Evolutionary conservation across 2,888 invertebrate species (phyloP).

Genomic region (Xanthia icteritia): DNA sequence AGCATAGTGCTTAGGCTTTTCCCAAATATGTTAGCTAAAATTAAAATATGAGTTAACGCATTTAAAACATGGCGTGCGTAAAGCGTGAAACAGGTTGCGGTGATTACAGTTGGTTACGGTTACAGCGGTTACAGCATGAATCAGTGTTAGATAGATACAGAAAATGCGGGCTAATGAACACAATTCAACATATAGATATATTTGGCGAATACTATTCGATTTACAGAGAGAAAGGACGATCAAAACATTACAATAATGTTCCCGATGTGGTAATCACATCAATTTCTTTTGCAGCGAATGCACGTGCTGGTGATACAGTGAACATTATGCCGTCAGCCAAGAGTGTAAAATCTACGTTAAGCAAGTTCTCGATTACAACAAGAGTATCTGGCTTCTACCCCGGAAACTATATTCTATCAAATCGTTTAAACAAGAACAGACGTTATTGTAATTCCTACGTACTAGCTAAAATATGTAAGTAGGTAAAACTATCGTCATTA

Average conservation of each 20-base stretch:
- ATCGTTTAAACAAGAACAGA: conserved; percentile 35
- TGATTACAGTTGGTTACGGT: conserved; percentile 10
- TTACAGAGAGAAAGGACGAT: conserved; percentile 17
- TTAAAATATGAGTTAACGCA: not conserved
- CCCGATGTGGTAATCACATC: conserved; percentile 7
- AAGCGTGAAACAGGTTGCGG: conserved; percentile 26
- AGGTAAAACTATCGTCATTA: conserved; percentile 10
- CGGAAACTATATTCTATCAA: conserved; percentile 39
- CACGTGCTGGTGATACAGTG: not conserved
- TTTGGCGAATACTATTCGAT: conserved; percentile 16
- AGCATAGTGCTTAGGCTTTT: no score
- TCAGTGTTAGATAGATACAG: conserved; percentile 47
- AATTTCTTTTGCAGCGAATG: conserved; percentile 26
- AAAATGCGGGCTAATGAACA: conserved; percentile 50
- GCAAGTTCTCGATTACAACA: conserved; percentile 51
- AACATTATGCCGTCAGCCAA: conserved; percentile 18
- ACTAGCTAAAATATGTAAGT: conserved; percentile 5
- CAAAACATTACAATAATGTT: conserved; percentile 17
- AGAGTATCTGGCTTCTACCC: conserved; percentile 46
- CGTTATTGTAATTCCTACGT: conserved; percentile 26
- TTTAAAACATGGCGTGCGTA: conserved; percentile 23
- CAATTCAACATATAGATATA: conserved; percentile 59
- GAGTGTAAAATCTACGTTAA: conserved; percentile 43
- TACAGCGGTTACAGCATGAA: not conserved
- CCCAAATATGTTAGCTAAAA: no score